Percentiles rank a stretch among this genome's conserved stretches.
phyloP scores from a whole-genome alignment of 2,797 vertebrate species.

The Diceros bicornis region DNA sequence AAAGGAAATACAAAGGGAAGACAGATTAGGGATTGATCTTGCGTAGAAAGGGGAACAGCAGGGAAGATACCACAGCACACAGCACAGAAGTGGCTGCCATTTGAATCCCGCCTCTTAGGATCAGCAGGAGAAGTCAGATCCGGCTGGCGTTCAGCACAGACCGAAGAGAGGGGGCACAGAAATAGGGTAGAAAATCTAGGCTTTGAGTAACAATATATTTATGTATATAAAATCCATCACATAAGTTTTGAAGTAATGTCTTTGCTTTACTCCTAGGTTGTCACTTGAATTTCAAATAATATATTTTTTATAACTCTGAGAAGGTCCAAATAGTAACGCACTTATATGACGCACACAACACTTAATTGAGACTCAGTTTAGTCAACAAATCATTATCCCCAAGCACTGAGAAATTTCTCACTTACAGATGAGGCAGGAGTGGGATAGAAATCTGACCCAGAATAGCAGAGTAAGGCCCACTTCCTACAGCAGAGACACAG shows the following conservation, averaged over 20 bases:
- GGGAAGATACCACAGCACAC: not conserved
- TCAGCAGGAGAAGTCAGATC: not conserved
- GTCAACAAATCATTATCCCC: slow-evolving; percentile 8
- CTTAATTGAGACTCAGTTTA: not conserved
- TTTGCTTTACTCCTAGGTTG: not conserved
- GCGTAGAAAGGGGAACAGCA: not conserved
- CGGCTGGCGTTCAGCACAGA: not conserved
- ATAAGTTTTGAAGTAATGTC: not conserved
- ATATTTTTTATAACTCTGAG: not conserved
- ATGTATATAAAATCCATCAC: not conserved
- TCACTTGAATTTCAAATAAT: not conserved
- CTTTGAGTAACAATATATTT: not conserved
- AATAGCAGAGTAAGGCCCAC: not conserved
- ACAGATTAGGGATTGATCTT: not conserved
- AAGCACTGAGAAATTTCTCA: slow-evolving; percentile 53
- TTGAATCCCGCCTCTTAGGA: not conserved
- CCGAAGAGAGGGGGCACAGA: not conserved
- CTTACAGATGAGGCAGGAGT: not conserved
- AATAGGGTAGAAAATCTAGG: not conserved
- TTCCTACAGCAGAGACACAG: not conserved
- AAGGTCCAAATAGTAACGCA: not conserved
- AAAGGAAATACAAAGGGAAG: not conserved
- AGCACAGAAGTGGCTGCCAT: not conserved
- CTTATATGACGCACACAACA: not conserved
- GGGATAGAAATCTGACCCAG: not conserved